Evolutionary conservation across 92 coral and sea anemone genomes (phyloP).

Genomic region (Parazoanthus atlanticus): DNA sequence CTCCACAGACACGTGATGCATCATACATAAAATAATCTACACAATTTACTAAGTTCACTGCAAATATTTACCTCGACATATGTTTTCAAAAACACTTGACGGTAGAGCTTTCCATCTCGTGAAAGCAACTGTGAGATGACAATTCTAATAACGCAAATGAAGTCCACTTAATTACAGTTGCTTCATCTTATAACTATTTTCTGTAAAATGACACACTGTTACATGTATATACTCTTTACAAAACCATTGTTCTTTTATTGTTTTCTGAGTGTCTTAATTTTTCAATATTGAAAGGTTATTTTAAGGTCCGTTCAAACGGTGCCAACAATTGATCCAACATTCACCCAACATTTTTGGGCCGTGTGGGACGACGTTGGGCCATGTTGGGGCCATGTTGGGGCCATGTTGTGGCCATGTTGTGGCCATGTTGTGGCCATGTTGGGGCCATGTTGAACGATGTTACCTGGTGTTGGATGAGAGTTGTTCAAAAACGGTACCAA

Average conservation of each 20-base stretch:
- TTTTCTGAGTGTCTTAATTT: not conserved
- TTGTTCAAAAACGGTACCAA: too few species aligned
- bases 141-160: not conserved
- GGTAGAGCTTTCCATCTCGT: conserved; percentile 23
- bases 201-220: not conserved
- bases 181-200: not conserved
- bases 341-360: too few species aligned
- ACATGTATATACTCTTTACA: not conserved
- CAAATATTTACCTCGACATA: conserved; percentile 7
- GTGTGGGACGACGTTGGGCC: too few species aligned
- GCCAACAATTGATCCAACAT: too few species aligned
- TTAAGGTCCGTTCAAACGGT: too few species aligned
- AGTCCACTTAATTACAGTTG: not conserved
- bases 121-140: not conserved
- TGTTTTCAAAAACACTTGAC: conserved; percentile 5
- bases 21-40: not conserved
- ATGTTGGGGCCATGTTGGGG: too few species aligned
- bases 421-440: too few species aligned
- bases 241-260: not conserved
- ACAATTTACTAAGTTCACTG: not conserved
- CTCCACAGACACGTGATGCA: not conserved
- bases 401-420: too few species aligned
- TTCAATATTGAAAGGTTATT: too few species aligned
- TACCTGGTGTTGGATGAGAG: too few species aligned
- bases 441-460: too few species aligned